Base-by-base conservation (phyloP, 2,888 invertebrate species). In the Yponomeuta evonymella region DNA sequence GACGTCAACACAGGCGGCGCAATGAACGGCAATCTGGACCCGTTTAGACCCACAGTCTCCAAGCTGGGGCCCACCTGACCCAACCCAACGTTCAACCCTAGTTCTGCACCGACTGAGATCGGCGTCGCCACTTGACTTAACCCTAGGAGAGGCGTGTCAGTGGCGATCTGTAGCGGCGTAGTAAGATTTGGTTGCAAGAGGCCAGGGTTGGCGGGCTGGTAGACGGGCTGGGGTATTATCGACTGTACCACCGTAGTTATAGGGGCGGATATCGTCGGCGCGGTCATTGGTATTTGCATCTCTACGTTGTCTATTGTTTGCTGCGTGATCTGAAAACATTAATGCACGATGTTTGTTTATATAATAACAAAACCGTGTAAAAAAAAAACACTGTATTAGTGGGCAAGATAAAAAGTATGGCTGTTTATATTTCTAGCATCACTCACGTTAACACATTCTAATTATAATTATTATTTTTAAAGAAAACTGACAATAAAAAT, bases 101-200 rank as follows among this genome's bases (percentile, higher is more conserved):
- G 78, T 1, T 92, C 90, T 6, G 75, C 76, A 8, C 80, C 81
- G 33, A 82, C 78, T 4, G 81, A 85, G 79, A 87, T 81, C 0
- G 87, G 89, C 0, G 89, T 87, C 2, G 85, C 86, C n/a, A 87
- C 88, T 75, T 87, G 86, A 73, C 87, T 87, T 71, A 89, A 70
- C 36, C 87, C 88, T 48, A 89, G 73, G 11, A 88, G 70, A 0
- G 88, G 87, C 0, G 85, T 84, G 71, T 91, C 91, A 0, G 91
- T 91, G 0, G 91, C 81, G 72, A 90, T 90, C 76, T 90, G 92
- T 71, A 90, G 75, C 1, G 90, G 91, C 0, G 89, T 90, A 0
- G 87, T 89, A 9, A 89, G 74, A 69, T 82, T 88, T 0, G 83
- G 78, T 72, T 87, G 89, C 12, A 86, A n/a, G 12, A 72, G 65